Percentiles rank a stretch among this genome's conserved stretches.
phyloP scores from a whole-genome alignment of 2,113 vertebrate genomes.

The Poeciliopsis retropinna region DNA sequence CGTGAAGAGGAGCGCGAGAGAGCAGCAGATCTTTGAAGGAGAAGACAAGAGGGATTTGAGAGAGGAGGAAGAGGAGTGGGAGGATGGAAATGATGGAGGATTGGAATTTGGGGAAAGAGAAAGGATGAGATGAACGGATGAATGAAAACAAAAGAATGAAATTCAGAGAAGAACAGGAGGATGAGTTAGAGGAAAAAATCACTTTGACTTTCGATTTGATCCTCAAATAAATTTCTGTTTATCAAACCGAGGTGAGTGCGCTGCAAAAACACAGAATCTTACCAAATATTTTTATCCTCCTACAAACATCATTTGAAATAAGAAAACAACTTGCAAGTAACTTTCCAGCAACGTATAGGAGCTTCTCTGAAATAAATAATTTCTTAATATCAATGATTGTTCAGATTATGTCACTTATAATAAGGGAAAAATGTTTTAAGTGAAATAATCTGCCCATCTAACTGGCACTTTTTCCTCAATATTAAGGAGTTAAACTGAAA shows the following conservation, averaged over 20 bases:
- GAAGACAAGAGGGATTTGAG: conserved; percentile 9
- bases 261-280: not conserved
- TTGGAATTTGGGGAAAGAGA: not conserved
- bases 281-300: too few species aligned
- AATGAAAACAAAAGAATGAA: not conserved
- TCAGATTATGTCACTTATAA: too few species aligned
- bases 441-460: too few species aligned
- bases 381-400: too few species aligned
- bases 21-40: conserved; percentile 23
- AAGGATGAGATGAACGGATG: not conserved
- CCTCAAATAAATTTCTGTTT: conserved; percentile 22
- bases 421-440: too few species aligned
- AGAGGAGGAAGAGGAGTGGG: not conserved
- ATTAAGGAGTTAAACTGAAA: too few species aligned
- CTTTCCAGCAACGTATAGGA: too few species aligned
- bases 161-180: not conserved
- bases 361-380: too few species aligned
- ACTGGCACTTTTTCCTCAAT: too few species aligned
- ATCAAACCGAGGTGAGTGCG: not conserved
- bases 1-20: conserved; percentile 23
- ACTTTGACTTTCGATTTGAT: conserved; percentile 1
- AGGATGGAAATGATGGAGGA: conserved; percentile 5
- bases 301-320: too few species aligned
- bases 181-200: too few species aligned
- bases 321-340: too few species aligned